Percentiles rank a stretch among this genome's conserved stretches.
Conservation (phyloP, 2,888 invertebrate species). For the Onchidella celtica region DNA sequence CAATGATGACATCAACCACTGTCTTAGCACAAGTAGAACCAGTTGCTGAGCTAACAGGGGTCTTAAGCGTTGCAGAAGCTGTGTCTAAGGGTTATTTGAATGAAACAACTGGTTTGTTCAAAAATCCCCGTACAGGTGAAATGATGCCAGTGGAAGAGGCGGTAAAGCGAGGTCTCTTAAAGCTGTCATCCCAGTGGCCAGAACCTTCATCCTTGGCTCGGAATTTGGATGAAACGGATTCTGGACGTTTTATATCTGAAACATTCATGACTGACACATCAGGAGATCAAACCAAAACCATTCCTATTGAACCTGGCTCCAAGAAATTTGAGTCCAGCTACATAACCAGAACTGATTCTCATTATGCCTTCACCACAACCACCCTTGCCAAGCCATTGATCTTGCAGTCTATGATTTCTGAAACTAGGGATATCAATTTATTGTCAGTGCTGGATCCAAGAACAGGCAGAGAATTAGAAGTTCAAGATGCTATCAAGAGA, state of each 20-base stretch:
- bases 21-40: constrained; percentile 69
- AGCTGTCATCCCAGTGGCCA: constrained; percentile 70
- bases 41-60: constrained; percentile 55
- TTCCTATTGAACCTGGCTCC: constrained; percentile 54
- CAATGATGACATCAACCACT: constrained; percentile 70
- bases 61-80: constrained; percentile 89
- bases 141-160: constrained; percentile 91
- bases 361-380: constrained; percentile 71
- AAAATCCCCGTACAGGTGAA: constrained; percentile 90
- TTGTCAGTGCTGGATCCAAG: constrained; percentile 79
- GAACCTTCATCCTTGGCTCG: constrained; percentile 44
- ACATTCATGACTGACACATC: constrained; percentile 51
- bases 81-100: constrained; percentile 89
- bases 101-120: constrained; percentile 87
- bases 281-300: constrained; percentile 46
- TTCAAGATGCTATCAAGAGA: constrained; percentile 88
- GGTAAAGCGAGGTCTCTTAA: constrained; percentile 81
- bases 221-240: constrained; percentile 45
- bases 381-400: constrained; percentile 70
- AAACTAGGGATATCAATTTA: constrained; percentile 72
- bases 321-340: constrained; percentile 63
- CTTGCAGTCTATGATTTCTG: constrained; percentile 69
- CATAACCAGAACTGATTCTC: constrained; percentile 59
- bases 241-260: constrained; percentile 19
- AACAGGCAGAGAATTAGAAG: constrained; percentile 78